These are phyloP conservation scores for Thunnus maccoyii DNA, from an alignment of 2,113 vertebrate species.

Conservation along the genomic window DNA sequence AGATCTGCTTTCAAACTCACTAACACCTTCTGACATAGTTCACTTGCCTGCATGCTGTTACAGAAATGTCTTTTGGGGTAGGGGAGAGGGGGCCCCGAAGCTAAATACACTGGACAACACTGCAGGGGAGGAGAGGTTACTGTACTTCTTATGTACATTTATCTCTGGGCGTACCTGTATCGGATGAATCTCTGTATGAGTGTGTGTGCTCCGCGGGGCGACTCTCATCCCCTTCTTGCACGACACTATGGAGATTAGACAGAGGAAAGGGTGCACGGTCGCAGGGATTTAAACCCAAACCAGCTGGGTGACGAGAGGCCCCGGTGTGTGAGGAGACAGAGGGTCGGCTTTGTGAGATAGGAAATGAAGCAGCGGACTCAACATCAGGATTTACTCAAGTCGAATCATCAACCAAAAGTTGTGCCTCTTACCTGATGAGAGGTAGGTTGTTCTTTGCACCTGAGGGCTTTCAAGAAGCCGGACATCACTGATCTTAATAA, in stretches of 20 bases:
- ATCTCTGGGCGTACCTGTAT: conserved; percentile 69
- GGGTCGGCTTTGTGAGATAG: conserved; percentile 61
- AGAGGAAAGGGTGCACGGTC: conserved; percentile 45
- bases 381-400: conserved; percentile 72
- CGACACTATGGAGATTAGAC: conserved; percentile 58
- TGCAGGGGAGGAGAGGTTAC: conserved; percentile 60
- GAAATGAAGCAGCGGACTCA: conserved; percentile 65
- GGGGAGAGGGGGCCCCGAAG: conserved; percentile 59
- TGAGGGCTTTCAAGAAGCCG: conserved; percentile 32
- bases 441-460: conserved; percentile 49
- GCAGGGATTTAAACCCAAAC: conserved; percentile 76
- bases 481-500: not conserved
- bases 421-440: conserved; percentile 41
- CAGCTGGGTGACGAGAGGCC: conserved; percentile 75
- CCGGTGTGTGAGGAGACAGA: conserved; percentile 62
- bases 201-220: conserved; percentile 28
- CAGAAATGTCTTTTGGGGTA: conserved; percentile 71
- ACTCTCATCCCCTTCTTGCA: conserved; percentile 62
- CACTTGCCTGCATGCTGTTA: conserved; percentile 81
- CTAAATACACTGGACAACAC: conserved; percentile 69
- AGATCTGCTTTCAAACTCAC: conserved; percentile 84
- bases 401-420: conserved; percentile 43
- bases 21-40: conserved; percentile 83
- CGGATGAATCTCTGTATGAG: conserved; percentile 64
- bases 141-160: conserved; percentile 62